These are phyloP conservation scores for Melanocharis versteri DNA, from an alignment of 2,113 vertebrate species.

Conservation along the genomic window DNA sequence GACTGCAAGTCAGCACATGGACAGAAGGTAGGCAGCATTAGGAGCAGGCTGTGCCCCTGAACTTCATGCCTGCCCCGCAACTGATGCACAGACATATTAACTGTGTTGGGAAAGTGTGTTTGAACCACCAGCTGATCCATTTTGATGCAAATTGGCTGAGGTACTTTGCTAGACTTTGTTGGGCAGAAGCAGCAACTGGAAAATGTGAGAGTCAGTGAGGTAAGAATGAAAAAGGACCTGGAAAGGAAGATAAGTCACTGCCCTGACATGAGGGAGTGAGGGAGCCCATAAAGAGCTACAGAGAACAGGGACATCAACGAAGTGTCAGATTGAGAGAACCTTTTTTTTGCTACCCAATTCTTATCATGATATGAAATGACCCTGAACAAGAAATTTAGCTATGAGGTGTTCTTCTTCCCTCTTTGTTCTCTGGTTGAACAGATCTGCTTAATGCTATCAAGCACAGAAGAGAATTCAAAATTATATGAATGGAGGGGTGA, in stretches of 20 bases:
- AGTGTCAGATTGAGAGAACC: not conserved
- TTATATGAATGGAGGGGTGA: not conserved
- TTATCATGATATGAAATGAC: not conserved
- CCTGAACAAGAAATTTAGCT: not conserved
- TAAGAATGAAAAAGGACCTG: not conserved
- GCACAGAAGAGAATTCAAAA: not conserved
- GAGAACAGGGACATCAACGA: not conserved
- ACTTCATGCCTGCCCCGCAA: not conserved
- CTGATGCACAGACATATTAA: not conserved
- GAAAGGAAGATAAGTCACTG: not conserved
- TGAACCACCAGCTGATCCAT: not conserved
- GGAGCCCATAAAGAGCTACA: not conserved
- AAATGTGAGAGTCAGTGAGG: not conserved
- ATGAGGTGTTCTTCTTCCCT: not conserved
- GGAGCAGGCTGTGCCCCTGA: not conserved
- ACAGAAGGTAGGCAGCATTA: not conserved
- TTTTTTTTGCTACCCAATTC: not conserved
- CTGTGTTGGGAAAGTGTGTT: not conserved
- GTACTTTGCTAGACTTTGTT: not conserved
- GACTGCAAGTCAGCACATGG: not conserved
- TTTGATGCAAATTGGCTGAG: not conserved
- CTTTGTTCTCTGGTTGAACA: not conserved
- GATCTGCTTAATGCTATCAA: not conserved
- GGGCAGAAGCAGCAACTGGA: not conserved
- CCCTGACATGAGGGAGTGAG: accelerated